A percentile compares a stretch with the other conserved stretches of the same genome.
Conservation (phyloP, 2,888 invertebrate genomes). For the Cryptocephalus primarius region DNA sequence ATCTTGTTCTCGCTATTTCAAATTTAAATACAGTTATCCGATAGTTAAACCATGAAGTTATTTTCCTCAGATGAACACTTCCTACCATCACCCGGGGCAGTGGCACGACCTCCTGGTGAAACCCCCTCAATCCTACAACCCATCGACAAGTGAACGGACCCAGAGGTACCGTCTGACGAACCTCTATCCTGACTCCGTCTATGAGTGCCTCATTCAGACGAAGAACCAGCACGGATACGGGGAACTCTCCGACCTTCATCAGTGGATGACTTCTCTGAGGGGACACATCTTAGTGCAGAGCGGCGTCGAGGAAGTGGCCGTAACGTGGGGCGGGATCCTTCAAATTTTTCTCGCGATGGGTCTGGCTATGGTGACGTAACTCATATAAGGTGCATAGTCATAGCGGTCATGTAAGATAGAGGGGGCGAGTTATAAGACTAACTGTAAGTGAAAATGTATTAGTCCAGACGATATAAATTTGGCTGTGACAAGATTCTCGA, state of each 20-base stretch:
- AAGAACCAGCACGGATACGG: conserved; percentile 48
- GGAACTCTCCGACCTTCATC: conserved; percentile 43
- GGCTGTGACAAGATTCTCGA: too few species aligned
- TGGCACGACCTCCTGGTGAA: conserved; percentile 44
- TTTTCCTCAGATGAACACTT: conserved; percentile 37
- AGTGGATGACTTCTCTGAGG: conserved; percentile 40
- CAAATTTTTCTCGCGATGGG: too few species aligned
- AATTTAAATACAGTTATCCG: too few species aligned
- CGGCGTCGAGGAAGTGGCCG: not conserved
- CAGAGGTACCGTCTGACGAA: conserved; percentile 40
- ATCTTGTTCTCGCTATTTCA: too few species aligned
- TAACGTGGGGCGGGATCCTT: too few species aligned
- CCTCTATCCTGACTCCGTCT: conserved; percentile 42
- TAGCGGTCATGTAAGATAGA: too few species aligned
- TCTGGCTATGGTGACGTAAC: too few species aligned
- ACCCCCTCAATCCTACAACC: conserved; percentile 30
- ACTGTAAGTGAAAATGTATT: too few species aligned
- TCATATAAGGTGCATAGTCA: too few species aligned
- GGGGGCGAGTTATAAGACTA: too few species aligned
- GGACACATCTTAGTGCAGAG: conserved; percentile 22
- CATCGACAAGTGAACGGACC: conserved; percentile 31
- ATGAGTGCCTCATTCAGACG: conserved; percentile 46
- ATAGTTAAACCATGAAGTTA: not conserved
- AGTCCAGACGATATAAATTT: too few species aligned
- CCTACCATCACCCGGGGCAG: conserved; percentile 41